Evolutionary conservation across 2,113 vertebrate genomes (phyloP).

Genomic region (Trematocara unimaculatum): DNA sequence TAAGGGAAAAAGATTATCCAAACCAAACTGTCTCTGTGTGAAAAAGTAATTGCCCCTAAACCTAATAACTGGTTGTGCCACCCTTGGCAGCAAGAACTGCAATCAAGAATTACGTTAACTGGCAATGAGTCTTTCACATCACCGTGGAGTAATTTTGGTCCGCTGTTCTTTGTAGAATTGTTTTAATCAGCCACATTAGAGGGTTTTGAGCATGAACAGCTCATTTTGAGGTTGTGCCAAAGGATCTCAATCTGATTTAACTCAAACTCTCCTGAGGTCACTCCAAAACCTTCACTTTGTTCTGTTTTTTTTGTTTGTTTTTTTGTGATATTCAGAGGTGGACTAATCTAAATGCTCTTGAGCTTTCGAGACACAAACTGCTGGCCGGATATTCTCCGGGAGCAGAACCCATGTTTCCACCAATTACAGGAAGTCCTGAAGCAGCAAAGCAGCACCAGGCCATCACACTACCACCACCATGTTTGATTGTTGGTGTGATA

Average conservation of each 20-base stretch:
- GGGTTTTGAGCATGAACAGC: background rate
- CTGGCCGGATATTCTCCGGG: accelerated
- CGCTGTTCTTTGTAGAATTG: background rate
- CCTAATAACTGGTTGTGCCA: background rate
- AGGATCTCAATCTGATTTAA: background rate
- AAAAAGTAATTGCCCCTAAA: background rate
- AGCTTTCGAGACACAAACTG: background rate
- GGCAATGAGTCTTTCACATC: background rate
- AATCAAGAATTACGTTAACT: background rate
- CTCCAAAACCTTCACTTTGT: background rate
- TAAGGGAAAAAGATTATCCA: background rate
- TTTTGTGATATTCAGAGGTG: background rate
- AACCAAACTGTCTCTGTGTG: background rate
- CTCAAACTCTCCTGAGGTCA: background rate
- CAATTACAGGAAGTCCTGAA: background rate
- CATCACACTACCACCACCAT: background rate
- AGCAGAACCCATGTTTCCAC: background rate
- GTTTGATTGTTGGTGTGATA: background rate
- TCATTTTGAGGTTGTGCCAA: background rate
- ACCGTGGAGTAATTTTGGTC: background rate
- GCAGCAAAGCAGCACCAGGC: background rate
- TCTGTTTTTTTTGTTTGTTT: background rate
- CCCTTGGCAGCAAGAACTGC: background rate
- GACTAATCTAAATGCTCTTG: background rate
- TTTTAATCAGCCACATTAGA: accelerated